Evolutionary conservation across 2,797 vertebrate species (phyloP).

Genomic region (Enoplosus armatus): DNA sequence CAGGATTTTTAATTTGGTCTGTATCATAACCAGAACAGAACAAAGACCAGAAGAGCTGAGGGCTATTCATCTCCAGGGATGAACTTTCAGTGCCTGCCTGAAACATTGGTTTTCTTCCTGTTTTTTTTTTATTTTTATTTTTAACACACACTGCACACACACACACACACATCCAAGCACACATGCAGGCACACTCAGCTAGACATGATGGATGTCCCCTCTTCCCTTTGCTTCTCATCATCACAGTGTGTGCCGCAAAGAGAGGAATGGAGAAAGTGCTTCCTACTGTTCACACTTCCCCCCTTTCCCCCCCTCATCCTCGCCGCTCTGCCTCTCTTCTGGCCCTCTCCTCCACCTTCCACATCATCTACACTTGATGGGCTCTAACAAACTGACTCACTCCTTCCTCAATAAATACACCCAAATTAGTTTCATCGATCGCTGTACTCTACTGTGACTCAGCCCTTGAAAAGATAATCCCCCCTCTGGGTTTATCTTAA

Average conservation of each 20-base stretch:
- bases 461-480: conserved; percentile 35
- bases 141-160: too few relatives aligned
- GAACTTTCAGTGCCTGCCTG: conserved; percentile 64
- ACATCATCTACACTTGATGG: conserved; percentile 45
- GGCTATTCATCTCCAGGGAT: conserved; percentile 74
- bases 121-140: too few relatives aligned
- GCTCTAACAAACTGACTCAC: conserved; percentile 50
- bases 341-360: conserved; percentile 34
- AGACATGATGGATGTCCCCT: conserved; percentile 77
- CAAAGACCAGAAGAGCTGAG: conserved; percentile 55
- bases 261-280: conserved; percentile 50
- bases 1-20: conserved; percentile 81
- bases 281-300: conserved; percentile 61
- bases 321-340: conserved; percentile 21
- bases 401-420: conserved; percentile 57
- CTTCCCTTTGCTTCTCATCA: conserved; percentile 63
- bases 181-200: conserved; percentile 40
- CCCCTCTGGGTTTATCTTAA: conserved; percentile 33
- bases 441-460: conserved; percentile 34
- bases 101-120: conserved; percentile 48
- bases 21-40: conserved; percentile 70
- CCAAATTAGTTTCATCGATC: conserved; percentile 67
- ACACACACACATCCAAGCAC: conserved; percentile 20
- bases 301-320: conserved; percentile 30
- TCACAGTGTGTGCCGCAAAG: conserved; percentile 58